Evolutionary conservation across 1,140 invertebrate species (phyloP).

Genomic region (Apis laboriosa): DNA sequence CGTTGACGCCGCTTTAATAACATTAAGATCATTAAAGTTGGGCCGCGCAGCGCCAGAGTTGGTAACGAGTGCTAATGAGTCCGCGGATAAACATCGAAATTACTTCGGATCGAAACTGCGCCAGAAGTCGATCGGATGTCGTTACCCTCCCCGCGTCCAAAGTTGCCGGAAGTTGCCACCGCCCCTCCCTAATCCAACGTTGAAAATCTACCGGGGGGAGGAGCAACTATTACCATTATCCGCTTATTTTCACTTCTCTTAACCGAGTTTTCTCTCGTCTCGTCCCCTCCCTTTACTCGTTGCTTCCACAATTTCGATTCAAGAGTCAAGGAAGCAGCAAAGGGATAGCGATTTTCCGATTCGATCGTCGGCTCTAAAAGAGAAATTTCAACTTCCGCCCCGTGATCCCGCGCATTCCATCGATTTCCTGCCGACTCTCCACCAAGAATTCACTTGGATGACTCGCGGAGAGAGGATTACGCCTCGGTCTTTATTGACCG

Average conservation of each 20-base stretch:
- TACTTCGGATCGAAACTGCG: constrained; percentile 35
- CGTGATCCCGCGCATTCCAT: constrained; percentile 38
- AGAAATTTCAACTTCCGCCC: constrained; percentile 37
- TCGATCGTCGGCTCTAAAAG: neutral
- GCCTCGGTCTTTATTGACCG: neutral
- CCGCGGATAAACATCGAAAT: constrained; percentile 55
- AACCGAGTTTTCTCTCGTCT: constrained; percentile 43
- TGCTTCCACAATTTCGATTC: constrained; percentile 17
- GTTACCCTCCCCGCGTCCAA: constrained; percentile 20
- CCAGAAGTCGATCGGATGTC: constrained; percentile 47
- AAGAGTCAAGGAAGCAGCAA: constrained; percentile 11
- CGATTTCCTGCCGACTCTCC: constrained; percentile 27
- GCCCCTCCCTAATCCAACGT: constrained; percentile 32
- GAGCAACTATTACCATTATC: constrained; percentile 58
- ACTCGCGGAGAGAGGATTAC: constrained; percentile 4
- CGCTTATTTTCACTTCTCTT: constrained; percentile 65
- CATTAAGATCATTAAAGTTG: constrained; percentile 30
- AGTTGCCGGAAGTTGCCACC: constrained; percentile 50
- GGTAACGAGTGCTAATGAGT: constrained; percentile 26
- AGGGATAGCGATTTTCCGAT: constrained; percentile 39
- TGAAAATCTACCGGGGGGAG: constrained; percentile 47
- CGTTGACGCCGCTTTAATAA: constrained; percentile 9
- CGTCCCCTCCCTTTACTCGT: neutral
- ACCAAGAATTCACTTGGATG: constrained; percentile 13
- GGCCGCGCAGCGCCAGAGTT: neutral